Evolutionary conservation across 1,140 invertebrate genomes (phyloP), one percentile per base, ranked within the genome.

Genomic region (Bombus superbus): DNA sequence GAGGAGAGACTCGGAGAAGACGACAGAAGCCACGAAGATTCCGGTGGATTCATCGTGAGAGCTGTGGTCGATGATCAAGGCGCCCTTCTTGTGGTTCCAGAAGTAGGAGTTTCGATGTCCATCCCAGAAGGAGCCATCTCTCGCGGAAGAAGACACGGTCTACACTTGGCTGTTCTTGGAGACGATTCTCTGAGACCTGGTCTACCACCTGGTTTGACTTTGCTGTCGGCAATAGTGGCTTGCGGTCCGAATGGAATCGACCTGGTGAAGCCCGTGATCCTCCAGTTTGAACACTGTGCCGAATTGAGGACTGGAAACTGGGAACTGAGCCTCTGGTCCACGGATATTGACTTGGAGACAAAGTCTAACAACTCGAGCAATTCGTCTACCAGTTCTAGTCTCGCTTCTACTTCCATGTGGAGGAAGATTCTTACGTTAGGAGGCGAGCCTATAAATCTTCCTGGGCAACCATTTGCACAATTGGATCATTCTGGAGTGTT

Each of bases 381-480:
- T 15, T 90, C 90, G 28, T 91, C 86, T 11, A 71, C 38, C 9
- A 89, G 75, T 98, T 84, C 97, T 98, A 95, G 97, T 97, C 90
- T 96, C 96, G 89, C 95, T 95, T 93, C 81, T 95, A 94, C 38
- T 95, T 96, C 89, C 95, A 95, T 40, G 95, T 97, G 97, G 96
- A 96, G 98, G 94, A 97, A 97, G 92, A 96, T 98, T 0, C 97
- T 98, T 18, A 98, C 98, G 28, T 96, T 99, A 32, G 98, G 98
- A 0, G 98, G 98, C 93, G 98, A 99, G 94, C 99, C 98, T 5
- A 98, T 99, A 87, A 99, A 99, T 94, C 99, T 98, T 1, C 98
- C 98, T 8, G 96, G 96, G n/a, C 96, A 91, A 76, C 97, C 99
- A 42, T 99, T 99, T 93, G 98, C 98, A n/a, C 98, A 99, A 94